These are phyloP conservation scores for Spinibarbus caldwelli DNA, from an alignment of 2,797 vertebrate species.

Conservation along the genomic window DNA sequence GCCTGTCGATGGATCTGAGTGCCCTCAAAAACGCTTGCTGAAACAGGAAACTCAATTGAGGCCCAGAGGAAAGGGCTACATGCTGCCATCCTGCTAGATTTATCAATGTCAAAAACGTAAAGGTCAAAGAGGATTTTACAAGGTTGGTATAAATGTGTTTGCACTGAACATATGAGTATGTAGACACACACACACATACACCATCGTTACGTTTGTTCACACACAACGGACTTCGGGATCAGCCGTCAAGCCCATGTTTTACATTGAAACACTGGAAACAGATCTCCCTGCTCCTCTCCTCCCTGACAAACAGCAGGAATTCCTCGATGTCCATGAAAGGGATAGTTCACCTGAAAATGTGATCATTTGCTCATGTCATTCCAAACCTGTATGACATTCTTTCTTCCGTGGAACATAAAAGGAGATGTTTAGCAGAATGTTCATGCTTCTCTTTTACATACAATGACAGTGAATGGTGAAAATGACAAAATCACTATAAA, in stretches of 20 bases:
- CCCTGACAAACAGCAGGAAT: slow-evolving; percentile 58
- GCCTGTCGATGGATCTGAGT: slow-evolving; percentile 43
- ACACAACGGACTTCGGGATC: slow-evolving; percentile 67
- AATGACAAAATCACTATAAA: background rate
- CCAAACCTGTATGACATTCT: background rate
- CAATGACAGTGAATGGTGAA: background rate
- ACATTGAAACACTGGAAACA: slow-evolving; percentile 74
- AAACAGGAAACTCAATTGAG: slow-evolving; percentile 64
- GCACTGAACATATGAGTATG: slow-evolving; percentile 81
- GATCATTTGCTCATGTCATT: slow-evolving; percentile 1
- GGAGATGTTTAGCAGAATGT: background rate
- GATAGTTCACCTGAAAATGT: slow-evolving; percentile 7
- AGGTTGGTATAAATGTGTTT: slow-evolving; percentile 73
- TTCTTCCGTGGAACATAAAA: slow-evolving; percentile 7
- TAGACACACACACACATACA: slow-evolving; percentile 71
- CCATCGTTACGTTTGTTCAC: slow-evolving; percentile 70
- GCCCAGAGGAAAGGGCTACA: slow-evolving; percentile 62
- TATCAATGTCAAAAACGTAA: slow-evolving; percentile 62
- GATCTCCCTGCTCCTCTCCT: slow-evolving; percentile 53
- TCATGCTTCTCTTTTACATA: too few species aligned
- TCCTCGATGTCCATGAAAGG: slow-evolving; percentile 52
- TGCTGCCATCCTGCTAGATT: slow-evolving; percentile 66
- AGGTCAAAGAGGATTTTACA: slow-evolving; percentile 69
- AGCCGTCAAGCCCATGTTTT: slow-evolving; percentile 72
- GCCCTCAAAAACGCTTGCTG: slow-evolving; percentile 48